Percentiles rank a stretch among this genome's conserved stretches.
These are phyloP conservation scores for Gnathonemus longibarbis DNA, from an alignment of 2,113 vertebrate genomes.

Conservation along the genomic window DNA sequence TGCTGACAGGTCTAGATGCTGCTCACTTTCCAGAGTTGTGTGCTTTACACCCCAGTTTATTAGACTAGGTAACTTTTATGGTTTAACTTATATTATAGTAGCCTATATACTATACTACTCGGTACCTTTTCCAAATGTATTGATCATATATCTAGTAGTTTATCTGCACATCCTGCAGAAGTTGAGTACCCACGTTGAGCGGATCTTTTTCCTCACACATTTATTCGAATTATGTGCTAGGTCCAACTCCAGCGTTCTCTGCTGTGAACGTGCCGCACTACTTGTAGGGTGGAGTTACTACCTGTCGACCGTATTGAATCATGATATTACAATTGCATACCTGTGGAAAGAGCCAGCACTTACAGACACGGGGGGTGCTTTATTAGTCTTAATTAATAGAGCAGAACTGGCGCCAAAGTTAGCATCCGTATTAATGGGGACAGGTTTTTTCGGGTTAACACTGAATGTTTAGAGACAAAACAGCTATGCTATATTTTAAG, in stretches of 20 bases:
- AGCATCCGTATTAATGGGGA: conserved; percentile 4
- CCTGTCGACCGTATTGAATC: background rate
- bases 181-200: background rate
- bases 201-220: background rate
- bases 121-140: background rate
- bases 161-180: background rate
- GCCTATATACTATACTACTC: background rate
- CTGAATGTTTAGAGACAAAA: background rate
- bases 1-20: background rate
- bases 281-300: background rate
- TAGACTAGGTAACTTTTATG: background rate
- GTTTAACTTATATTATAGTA: background rate
- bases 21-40: background rate
- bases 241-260: background rate
- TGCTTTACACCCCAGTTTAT: background rate
- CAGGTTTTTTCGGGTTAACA: background rate
- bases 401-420: conserved; percentile 13
- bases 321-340: conserved; percentile 2
- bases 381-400: conserved; percentile 16
- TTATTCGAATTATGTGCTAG: background rate
- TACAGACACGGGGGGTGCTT: background rate
- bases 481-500: background rate
- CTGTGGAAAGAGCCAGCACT: background rate
- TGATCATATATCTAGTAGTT: background rate
- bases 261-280: background rate